Evolutionary conservation across 2,888 invertebrate genomes (phyloP).

Genomic region (Sepioteuthis lessoniana): DNA sequence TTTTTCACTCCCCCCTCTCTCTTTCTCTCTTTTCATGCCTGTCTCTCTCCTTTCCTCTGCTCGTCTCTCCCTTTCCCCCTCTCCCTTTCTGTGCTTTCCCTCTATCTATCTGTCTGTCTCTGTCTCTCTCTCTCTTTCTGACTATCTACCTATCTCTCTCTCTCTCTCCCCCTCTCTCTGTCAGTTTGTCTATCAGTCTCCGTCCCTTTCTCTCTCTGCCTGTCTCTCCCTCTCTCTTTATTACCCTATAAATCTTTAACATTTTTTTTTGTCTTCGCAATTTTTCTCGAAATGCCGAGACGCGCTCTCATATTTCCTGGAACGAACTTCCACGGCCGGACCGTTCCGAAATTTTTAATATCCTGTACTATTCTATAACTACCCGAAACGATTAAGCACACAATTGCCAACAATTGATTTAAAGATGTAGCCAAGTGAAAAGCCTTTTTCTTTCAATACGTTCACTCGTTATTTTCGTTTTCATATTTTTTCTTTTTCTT

Average conservation of each 20-base stretch:
- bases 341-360: slow-evolving; percentile 20
- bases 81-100: too few relatives aligned
- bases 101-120: too few relatives aligned
- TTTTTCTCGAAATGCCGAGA: not conserved
- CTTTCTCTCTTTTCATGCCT: too few relatives aligned
- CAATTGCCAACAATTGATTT: slow-evolving; percentile 9
- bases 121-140: too few relatives aligned
- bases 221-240: not conserved
- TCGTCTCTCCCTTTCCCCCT: too few relatives aligned
- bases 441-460: not conserved
- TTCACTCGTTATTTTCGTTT: not conserved
- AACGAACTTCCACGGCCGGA: slow-evolving; percentile 14
- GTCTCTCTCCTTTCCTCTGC: too few relatives aligned
- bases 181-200: too few relatives aligned
- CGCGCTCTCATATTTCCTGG: not conserved
- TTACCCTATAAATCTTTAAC: not conserved
- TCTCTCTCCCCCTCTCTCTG: too few relatives aligned
- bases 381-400: not conserved
- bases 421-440: slow-evolving; percentile 6
- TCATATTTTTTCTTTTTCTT: not conserved
- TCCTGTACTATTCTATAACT: slow-evolving; percentile 2
- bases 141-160: too few relatives aligned
- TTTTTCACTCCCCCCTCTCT: too few relatives aligned
- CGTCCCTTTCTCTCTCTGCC: not conserved
- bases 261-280: not conserved